Evolutionary conservation across 1,140 invertebrate genomes (phyloP), one percentile per base, ranked within the genome.

Genomic region (Paracyclopina nana): DNA sequence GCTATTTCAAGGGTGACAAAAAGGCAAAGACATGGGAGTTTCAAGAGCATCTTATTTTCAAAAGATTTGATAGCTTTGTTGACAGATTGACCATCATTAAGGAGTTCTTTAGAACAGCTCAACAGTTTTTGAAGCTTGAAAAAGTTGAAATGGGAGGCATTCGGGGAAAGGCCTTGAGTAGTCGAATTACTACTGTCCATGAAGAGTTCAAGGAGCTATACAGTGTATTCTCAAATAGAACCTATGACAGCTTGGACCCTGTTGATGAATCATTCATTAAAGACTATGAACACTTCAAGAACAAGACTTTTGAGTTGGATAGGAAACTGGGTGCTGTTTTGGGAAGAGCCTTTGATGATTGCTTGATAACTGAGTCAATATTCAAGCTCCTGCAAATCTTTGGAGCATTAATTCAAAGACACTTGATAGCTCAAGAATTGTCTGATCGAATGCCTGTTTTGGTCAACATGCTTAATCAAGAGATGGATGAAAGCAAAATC

Each of bases 111-210:
- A 75, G 86, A 61, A 88, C 84, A 3, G 82, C 90, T 1, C 63
- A 85, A 49, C 88, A 95, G 66, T 94, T 94, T 64, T 76, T 80
- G 58, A 92, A 94, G 64, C 67, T 96, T 53, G 88, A 92, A 67
- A 88, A 91, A 68, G 79, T 94, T 27, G 88, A 94, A 71, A 79
- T 94, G 56, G 87, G 88, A 51, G 88, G 88, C 6, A 73, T 88
- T 53, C 80, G 85, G 61, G 85, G 88, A 40, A 74, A 82, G 55
- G 74, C 77, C 14, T 67, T 92, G 2, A 85, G 82, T 60, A 68
- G 72, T 4, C 74, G 79, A 57, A 76, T 87, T 18, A 53, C 53
- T 22, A 45, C 55, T n/a, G 55, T 58, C 9, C 57, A 55, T 49
- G 73, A 79, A 20, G 85, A 94, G 62, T 96, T 95, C 60, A 81